Evolutionary conservation across 2,888 invertebrate genomes (phyloP).

Genomic region (Tupiocoris notatus): DNA sequence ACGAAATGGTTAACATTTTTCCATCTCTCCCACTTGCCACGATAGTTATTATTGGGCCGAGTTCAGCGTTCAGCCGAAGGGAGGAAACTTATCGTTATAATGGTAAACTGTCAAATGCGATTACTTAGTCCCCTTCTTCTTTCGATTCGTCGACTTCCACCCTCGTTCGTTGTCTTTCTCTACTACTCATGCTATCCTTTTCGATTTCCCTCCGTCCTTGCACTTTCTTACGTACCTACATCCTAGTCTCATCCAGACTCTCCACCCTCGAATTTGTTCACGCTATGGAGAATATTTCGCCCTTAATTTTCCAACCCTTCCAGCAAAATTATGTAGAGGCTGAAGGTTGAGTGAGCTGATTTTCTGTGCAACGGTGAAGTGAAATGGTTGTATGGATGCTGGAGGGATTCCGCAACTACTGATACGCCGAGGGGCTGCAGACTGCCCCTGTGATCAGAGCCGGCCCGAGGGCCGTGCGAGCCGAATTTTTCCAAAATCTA

Average conservation of each 20-base stretch:
- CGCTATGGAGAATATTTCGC: conserved; percentile 21
- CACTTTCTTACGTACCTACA: background rate
- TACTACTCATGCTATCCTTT: background rate
- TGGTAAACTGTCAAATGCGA: conserved; percentile 42
- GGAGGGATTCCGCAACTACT: conserved; percentile 19
- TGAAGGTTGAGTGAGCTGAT: conserved; percentile 39
- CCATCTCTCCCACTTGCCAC: background rate
- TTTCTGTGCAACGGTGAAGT: background rate
- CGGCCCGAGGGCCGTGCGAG: no score
- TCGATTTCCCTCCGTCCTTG: background rate
- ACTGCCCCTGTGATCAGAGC: background rate
- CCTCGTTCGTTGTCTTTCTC: background rate
- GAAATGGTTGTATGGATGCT: background rate
- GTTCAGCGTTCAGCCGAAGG: background rate
- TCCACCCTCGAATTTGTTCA: conserved; percentile 23
- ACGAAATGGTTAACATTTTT: background rate
- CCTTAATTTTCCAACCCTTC: conserved; percentile 40
- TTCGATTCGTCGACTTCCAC: background rate
- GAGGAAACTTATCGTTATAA: conserved; percentile 36
- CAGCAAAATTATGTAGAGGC: conserved; percentile 38
- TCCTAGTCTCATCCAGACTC: background rate
- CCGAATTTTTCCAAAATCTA: background rate
- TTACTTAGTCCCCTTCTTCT: conserved; percentile 4
- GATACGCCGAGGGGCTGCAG: conserved; percentile 6
- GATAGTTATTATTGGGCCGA: background rate